Evolutionary conservation across 2,113 vertebrate species (phyloP).

Genomic region (Antidorcas marsupialis): DNA sequence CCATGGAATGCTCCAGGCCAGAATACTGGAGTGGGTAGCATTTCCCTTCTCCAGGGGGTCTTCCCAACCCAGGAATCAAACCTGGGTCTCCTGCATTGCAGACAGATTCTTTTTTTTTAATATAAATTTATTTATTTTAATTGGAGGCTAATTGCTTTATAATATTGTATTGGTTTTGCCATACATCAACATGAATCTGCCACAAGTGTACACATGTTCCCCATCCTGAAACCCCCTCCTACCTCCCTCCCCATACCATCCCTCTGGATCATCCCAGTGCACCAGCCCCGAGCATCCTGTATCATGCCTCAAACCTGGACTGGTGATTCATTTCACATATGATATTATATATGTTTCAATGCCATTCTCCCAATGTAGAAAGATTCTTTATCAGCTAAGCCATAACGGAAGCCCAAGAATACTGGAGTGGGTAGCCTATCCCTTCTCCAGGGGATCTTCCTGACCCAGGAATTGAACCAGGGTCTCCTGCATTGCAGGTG

Average conservation of each 20-base stretch:
- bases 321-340: no score
- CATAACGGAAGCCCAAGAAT: background rate
- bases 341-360: no score
- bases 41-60: background rate
- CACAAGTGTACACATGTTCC: no score
- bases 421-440: background rate
- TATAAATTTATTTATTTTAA: no score
- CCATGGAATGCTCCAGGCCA: background rate
- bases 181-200: no score
- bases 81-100: rapidly evolving
- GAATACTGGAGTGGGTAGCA: background rate
- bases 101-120: background rate
- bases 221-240: no score
- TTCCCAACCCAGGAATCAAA: background rate
- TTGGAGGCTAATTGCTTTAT: no score
- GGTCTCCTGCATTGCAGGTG: background rate
- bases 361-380: background rate
- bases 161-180: no score
- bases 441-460: background rate
- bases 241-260: no score
- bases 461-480: background rate
- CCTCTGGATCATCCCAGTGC: no score
- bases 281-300: no score
- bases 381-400: background rate
- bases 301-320: no score